Conservation (phyloP, 2,113 vertebrate species). For the Gambusia affinis region DNA sequence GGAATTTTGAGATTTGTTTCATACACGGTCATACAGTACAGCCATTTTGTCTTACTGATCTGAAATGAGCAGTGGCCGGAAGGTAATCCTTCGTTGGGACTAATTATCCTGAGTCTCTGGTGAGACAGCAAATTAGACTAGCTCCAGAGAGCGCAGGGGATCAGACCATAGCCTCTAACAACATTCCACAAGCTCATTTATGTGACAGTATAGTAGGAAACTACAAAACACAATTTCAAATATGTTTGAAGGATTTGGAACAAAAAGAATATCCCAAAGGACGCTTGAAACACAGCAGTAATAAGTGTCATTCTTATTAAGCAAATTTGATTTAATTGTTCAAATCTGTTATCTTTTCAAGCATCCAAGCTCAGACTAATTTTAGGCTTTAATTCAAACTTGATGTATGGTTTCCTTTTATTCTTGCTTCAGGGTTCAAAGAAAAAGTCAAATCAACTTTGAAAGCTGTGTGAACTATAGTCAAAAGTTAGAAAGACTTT, state of each 20-base stretch:
- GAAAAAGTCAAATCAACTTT: too few species aligned
- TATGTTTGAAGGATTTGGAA: constrained; percentile 5
- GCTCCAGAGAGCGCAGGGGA: constrained; percentile 30
- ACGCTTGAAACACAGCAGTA: background rate
- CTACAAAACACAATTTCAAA: background rate
- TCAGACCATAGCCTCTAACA: constrained; percentile 16
- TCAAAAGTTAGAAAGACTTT: too few species aligned
- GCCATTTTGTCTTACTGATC: constrained; percentile 35
- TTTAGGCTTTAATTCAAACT: constrained; percentile 25
- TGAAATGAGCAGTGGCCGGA: constrained; percentile 61
- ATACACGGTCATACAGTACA: constrained; percentile 21
- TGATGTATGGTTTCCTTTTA: constrained; percentile 36
- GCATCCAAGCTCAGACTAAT: constrained; percentile 17
- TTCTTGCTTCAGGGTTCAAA: constrained; percentile 20
- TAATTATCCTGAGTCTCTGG: constrained; percentile 62
- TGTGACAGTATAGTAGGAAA: constrained; percentile 10
- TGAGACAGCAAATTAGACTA: constrained; percentile 59
- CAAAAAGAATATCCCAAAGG: constrained; percentile 2
- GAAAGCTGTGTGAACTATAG: too few species aligned
- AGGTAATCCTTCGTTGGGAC: constrained; percentile 73
- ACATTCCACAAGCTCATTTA: constrained; percentile 27
- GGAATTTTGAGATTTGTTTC: constrained; percentile 22
- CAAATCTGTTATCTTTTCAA: constrained; percentile 3
- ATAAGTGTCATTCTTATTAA: constrained; percentile 7
- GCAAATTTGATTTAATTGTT: constrained; percentile 4